Base-by-base conservation (phyloP, 2,113 vertebrate species). In the Spizaetus ornatus region DNA sequence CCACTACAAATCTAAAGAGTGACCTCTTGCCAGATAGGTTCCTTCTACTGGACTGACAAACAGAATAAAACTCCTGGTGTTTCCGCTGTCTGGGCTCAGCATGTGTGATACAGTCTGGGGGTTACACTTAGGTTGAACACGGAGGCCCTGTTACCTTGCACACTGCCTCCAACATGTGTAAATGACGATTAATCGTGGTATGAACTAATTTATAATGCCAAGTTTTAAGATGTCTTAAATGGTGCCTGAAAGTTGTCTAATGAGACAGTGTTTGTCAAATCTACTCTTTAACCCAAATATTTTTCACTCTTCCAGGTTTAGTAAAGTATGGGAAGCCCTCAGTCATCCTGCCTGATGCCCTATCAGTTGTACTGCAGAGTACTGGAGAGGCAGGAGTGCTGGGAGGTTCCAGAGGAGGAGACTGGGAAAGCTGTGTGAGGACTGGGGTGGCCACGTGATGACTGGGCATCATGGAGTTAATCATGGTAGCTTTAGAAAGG, bases 121-220 rank as follows among this genome's bases (percentile, higher is more conserved):
- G 10, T 74, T 58, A 84, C 15, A 20, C 25, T 47, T 27, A 13
- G 7, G 14, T 6, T 50, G 32, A 73, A 32, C 11, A 36, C 5
- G 6, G 18, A 65, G 56, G 40, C 31, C 72, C 17, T 48, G 15
- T 45, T 77, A 50, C 32, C 13, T 81, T 56, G 5, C 14, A 50
- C 11, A 18, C 13, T 56, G 13, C 19, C 1, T 0, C 11, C 36
- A 88, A 65, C 0, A 0, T 3, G 5, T 34, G 4, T 52, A 88
- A 90, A 56, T 43, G 34, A 12, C 0, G 9, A 50, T 58, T 77
- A 61, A 55, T n/a, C 6, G 2, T 58, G 4, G 53, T 58, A 62
- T 29, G 19, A 82, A 63, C 20, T 22, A 31, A 16, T 38, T 53
- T 15, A 63, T 31, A 86, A 61, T 13, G 55, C 4, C 29, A 40